Conservation (phyloP, 2,888 invertebrate species). For the Helleia helle region DNA sequence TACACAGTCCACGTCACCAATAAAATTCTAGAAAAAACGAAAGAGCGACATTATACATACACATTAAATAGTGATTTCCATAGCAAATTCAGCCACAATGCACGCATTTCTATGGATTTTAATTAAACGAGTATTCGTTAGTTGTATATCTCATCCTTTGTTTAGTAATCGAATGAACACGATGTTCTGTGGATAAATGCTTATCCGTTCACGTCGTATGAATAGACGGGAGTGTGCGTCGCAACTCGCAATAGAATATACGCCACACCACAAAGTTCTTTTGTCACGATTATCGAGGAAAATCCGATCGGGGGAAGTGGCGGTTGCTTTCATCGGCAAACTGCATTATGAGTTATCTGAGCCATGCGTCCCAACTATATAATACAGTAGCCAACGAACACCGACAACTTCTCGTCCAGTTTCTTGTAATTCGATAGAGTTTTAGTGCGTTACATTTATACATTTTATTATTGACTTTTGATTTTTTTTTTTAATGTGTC, state of each 20-base stretch:
- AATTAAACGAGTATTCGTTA: background rate
- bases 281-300: conserved; percentile 70
- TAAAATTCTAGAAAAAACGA: too few relatives aligned
- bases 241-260: conserved; percentile 47
- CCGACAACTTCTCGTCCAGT: conserved; percentile 26
- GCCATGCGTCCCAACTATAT: conserved; percentile 42
- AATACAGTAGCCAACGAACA: conserved; percentile 24
- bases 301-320: conserved; percentile 70
- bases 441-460: background rate
- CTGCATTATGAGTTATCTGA: conserved; percentile 70
- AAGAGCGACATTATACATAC: too few relatives aligned
- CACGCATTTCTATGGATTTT: background rate
- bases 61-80: too few relatives aligned
- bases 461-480: too few relatives aligned
- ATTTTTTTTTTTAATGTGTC: too few relatives aligned
- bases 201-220: conserved; percentile 41
- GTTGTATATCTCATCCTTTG: conserved; percentile 13
- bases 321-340: conserved; percentile 64
- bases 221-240: conserved; percentile 46
- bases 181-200: conserved; percentile 37
- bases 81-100: too few relatives aligned
- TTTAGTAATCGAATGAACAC: conserved; percentile 33
- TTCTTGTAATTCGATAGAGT: background rate
- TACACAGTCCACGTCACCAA: too few relatives aligned
- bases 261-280: conserved; percentile 57